Evolutionary conservation across 1,140 invertebrate genomes (phyloP), one percentile per base, ranked within the genome.

Genomic region (Phortica variegata): DNA sequence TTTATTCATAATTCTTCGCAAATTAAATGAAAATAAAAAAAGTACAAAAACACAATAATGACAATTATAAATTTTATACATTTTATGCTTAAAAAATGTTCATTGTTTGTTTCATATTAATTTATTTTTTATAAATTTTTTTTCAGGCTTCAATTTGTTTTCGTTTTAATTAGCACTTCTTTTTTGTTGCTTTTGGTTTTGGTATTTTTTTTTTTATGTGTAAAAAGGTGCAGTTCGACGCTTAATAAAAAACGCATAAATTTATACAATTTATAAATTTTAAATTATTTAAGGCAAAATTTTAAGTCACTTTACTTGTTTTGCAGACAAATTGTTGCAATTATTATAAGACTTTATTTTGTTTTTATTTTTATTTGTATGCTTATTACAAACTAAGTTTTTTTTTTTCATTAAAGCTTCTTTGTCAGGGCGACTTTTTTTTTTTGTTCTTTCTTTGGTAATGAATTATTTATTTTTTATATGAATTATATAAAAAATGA

Each of bases 211-310:
- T n/a, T n/a, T n/a, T n/a, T n/a, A n/a, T n/a, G n/a, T n/a, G n/a
- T n/a, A n/a, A n/a, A n/a, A n/a, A n/a, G n/a, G n/a, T n/a, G n/a
- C n/a, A n/a, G n/a, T n/a, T n/a, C n/a, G n/a, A n/a, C n/a, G n/a
- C n/a, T n/a, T n/a, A n/a, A n/a, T n/a, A n/a, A n/a, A n/a, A n/a
- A n/a, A n/a, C n/a, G n/a, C n/a, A n/a, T n/a, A n/a, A n/a, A n/a
- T 40, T 36, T 41, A 44, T 23, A 46, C 20, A 41, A 23, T 47
- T 43, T 62, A 59, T 50, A 37, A 62, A 62, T 47, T 62, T 53
- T 38, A 53, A 53, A 41, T 38, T 57, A 15, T 36, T 49, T 16
- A 42, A 63, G 56, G 9, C 32, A n/a, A 34, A n/a, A 34, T 34
- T 9, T 9, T 34, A 34, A n/a, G 32, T 34, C 13, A 34, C 13